Conservation (phyloP, 1,140 invertebrate species). For the Zaprionus inermis region DNA sequence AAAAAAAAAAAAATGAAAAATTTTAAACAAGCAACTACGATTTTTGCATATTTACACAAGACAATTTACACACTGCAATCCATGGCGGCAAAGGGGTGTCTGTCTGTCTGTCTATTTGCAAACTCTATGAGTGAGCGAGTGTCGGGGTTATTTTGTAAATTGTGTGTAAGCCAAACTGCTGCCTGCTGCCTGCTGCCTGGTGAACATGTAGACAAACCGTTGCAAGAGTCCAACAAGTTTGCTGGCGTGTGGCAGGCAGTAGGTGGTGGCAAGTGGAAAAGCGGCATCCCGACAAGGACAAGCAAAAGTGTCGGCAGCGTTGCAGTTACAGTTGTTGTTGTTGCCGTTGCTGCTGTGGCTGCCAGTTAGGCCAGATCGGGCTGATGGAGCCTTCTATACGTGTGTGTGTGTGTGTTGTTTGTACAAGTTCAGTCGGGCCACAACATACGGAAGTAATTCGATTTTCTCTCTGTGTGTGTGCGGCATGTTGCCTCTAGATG, state of each 20-base stretch:
- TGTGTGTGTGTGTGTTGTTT: conserved; percentile 20
- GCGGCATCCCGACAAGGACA: conserved; percentile 53
- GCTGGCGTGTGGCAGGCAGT: conserved; percentile 34
- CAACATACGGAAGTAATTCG: conserved; percentile 78
- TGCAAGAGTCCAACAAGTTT: conserved; percentile 76
- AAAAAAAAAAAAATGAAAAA: conserved; percentile 31
- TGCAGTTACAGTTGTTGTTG: conserved; percentile 40
- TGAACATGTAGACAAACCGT: conserved; percentile 55
- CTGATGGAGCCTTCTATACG: conserved; percentile 6
- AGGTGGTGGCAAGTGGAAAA: conserved; percentile 36
- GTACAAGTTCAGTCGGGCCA: conserved; percentile 44
- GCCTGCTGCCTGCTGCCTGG: conserved; percentile 58
- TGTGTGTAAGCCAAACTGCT: conserved; percentile 77
- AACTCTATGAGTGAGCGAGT: conserved; percentile 43
- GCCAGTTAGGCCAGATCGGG: conserved; percentile 28
- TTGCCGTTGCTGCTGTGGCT: conserved; percentile 30
- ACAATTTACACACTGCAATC: conserved; percentile 69
- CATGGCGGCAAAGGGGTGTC: not conserved
- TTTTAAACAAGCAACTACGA: conserved; percentile 32
- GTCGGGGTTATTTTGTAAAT: conserved; percentile 70
- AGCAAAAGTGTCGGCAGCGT: conserved; percentile 41
- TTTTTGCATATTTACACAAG: conserved; percentile 76
- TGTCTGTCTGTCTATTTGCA: conserved; percentile 48
- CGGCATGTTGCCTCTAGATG: conserved; percentile 62
- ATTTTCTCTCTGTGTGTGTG: conserved; percentile 59